A percentile compares a stretch with the other conserved stretches of the same genome.
phyloP scores from a whole-genome alignment of 2,797 vertebrate genomes.

The Pipistrellus nathusii region DNA sequence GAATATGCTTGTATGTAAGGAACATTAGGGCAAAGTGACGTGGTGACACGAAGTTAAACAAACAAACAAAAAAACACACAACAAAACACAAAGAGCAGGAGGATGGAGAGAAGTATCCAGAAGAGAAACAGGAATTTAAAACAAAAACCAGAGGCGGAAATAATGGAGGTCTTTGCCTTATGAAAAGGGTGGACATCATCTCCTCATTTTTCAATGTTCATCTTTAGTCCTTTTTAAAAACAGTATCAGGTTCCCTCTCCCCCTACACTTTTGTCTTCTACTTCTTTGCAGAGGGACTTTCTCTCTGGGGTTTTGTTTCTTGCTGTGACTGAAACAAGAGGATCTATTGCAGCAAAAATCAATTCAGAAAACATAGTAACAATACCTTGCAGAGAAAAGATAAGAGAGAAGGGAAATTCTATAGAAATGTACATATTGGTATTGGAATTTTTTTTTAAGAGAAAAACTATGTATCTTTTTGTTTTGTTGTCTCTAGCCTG shows the following conservation, averaged over 20 bases:
- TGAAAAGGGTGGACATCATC: constrained; percentile 92
- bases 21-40: constrained; percentile 87
- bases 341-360: constrained; percentile 79
- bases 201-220: constrained; percentile 93
- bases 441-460: constrained; percentile 20
- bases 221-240: constrained; percentile 94
- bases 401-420: constrained; percentile 70
- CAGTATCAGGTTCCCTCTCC: constrained; percentile 58
- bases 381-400: constrained; percentile 76
- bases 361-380: constrained; percentile 57
- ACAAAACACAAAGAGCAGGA: constrained; percentile 88
- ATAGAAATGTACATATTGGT: constrained; percentile 79
- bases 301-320: constrained; percentile 89
- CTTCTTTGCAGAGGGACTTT: constrained; percentile 95
- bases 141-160: constrained; percentile 83
- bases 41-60: constrained; percentile 88
- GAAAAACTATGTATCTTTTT: constrained; percentile 62
- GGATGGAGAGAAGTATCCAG: constrained; percentile 87
- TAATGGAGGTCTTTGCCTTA: constrained; percentile 83
- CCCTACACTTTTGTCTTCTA: constrained; percentile 92
- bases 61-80: constrained; percentile 80
- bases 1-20: constrained; percentile 97
- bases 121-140: constrained; percentile 85
- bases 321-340: constrained; percentile 82
- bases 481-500: constrained; percentile 83